Conservation (phyloP, 1,140 invertebrate genomes). For the Adoxophyes honmai region DNA sequence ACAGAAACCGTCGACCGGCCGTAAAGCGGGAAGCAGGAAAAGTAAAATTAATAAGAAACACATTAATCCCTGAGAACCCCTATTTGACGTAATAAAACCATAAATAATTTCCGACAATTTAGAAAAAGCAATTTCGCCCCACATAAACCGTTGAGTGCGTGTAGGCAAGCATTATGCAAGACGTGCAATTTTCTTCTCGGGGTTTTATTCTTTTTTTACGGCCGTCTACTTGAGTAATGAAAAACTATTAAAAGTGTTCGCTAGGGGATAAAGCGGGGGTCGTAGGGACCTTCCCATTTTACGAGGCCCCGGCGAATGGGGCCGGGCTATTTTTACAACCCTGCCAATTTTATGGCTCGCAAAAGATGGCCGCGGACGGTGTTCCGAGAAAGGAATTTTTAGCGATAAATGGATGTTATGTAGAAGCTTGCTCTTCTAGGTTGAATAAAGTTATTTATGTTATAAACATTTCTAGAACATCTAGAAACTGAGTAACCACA, state of each 20-base stretch:
- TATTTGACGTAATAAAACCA: slow-evolving; percentile 16
- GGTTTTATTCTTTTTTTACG: slow-evolving; percentile 65
- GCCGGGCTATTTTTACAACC: slow-evolving; percentile 55
- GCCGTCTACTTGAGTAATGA: slow-evolving; percentile 75
- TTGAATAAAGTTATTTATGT: no score
- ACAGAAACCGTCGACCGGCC: no score
- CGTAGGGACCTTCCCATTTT: slow-evolving; percentile 67
- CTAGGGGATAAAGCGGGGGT: slow-evolving; percentile 64
- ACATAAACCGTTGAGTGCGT: slow-evolving; percentile 45
- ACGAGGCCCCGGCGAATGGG: slow-evolving; percentile 56
- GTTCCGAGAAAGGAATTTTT: slow-evolving; percentile 6
- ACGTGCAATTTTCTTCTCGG: slow-evolving; percentile 70
- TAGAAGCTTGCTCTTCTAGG: not conserved
- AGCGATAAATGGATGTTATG: not conserved
- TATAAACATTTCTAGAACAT: no score
- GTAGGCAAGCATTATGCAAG: slow-evolving; percentile 64
- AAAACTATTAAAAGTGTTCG: slow-evolving; percentile 71
- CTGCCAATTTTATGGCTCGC: slow-evolving; percentile 54
- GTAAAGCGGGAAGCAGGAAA: no score
- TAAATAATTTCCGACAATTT: slow-evolving; percentile 45
- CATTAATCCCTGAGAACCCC: no score
- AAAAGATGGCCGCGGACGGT: slow-evolving; percentile 51
- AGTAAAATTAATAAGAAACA: no score
- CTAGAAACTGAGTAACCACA: no score
- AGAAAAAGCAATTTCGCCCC: slow-evolving; percentile 51